A percentile compares a stretch with the other conserved stretches of the same genome.
Conservation (phyloP, 2,113 vertebrate genomes). For the Loxodonta africana region DNA sequence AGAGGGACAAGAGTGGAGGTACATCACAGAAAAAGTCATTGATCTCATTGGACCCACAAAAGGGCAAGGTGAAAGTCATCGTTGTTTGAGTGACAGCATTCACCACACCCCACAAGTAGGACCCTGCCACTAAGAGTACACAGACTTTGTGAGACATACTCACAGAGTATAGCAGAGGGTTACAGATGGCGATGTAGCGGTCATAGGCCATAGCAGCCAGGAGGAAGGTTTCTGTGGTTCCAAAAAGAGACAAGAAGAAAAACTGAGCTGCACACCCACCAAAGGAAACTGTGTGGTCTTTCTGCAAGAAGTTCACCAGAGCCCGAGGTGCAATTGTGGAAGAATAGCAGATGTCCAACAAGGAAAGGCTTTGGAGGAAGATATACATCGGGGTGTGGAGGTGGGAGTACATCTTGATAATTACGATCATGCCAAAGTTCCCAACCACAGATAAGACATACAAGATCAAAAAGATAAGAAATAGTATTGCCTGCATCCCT, state of each 20-base stretch:
- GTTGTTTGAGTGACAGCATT: constrained; percentile 64
- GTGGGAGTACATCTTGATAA: neutral
- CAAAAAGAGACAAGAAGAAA: constrained; percentile 61
- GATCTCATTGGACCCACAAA: constrained; percentile 44
- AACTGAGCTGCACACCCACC: constrained; percentile 65
- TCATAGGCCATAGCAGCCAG: constrained; percentile 70
- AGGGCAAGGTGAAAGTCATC: constrained; percentile 49
- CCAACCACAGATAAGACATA: neutral
- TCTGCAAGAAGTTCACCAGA: neutral
- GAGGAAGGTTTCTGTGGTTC: constrained; percentile 60
- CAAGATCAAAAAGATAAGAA: constrained; percentile 41
- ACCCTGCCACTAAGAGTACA: neutral
- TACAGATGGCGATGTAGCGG: constrained; percentile 48
- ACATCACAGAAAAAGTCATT: constrained; percentile 79
- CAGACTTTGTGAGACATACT: constrained; percentile 63
- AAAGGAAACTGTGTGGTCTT: constrained; percentile 61
- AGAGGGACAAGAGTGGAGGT: constrained; percentile 67
- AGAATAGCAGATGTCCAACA: constrained; percentile 74
- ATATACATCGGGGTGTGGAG: constrained; percentile 74
- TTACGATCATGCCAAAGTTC: constrained; percentile 47
- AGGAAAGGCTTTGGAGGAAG: constrained; percentile 73
- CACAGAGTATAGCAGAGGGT: constrained; percentile 41
- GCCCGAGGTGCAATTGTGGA: constrained; percentile 72
- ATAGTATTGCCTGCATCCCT: neutral
- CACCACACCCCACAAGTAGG: constrained; percentile 51